Evolutionary conservation across 2,797 vertebrate species (phyloP).

Genomic region (Enteromius afrohamiltoni): DNA sequence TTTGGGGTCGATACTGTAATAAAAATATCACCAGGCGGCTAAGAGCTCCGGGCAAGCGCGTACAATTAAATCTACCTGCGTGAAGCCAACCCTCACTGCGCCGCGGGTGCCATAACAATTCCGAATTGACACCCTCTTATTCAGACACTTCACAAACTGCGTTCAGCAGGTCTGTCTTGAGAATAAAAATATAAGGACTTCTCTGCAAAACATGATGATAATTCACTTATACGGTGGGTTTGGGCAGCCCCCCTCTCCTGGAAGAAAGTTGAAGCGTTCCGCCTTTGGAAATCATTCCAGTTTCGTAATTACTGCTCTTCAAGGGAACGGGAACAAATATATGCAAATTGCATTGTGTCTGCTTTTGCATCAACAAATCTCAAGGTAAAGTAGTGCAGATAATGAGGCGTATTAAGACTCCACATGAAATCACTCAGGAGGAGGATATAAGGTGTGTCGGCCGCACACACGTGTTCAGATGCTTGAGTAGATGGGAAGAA

Average conservation of each 20-base stretch:
- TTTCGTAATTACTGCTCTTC: conserved; percentile 65
- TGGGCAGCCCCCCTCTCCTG: neutral
- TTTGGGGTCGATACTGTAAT: conserved; percentile 49
- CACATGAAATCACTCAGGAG: conserved; percentile 52
- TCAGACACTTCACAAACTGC: conserved; percentile 35
- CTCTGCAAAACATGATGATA: conserved; percentile 38
- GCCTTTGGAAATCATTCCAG: conserved; percentile 59
- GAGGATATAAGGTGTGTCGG: neutral
- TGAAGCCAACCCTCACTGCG: conserved; percentile 46
- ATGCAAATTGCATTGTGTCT: conserved; percentile 68
- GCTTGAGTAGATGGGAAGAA: conserved; percentile 38
- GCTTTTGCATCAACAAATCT: conserved; percentile 68
- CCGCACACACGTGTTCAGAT: conserved; percentile 19
- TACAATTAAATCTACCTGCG: conserved; percentile 61
- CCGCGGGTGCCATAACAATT: conserved; percentile 50
- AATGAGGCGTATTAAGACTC: conserved; percentile 64
- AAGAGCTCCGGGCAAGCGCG: conserved; percentile 31
- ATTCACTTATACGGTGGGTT: conserved; percentile 50
- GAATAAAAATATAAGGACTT: conserved; percentile 27
- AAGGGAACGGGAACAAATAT: conserved; percentile 64
- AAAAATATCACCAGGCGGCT: conserved; percentile 59
- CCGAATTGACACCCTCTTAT: conserved; percentile 49
- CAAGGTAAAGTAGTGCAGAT: conserved; percentile 66
- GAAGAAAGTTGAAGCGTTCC: conserved; percentile 35
- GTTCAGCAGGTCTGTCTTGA: conserved; percentile 54